Evolutionary conservation across 2,888 invertebrate species (phyloP), one percentile per base, ranked within the genome.

Genomic region (Amiota mariae): DNA sequence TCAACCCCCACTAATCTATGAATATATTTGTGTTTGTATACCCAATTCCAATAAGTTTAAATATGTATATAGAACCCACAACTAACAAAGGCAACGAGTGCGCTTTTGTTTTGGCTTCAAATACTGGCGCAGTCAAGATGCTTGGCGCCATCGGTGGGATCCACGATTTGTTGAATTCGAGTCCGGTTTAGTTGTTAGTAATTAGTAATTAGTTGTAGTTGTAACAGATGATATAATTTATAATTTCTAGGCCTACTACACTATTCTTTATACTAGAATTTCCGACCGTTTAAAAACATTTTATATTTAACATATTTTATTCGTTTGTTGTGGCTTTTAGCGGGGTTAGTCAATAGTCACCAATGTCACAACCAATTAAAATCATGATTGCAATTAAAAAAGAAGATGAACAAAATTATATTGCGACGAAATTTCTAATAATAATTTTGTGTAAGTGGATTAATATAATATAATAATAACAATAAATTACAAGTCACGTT

Each of bases 71-170:
- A 36, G 6, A 36, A 36, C 36, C 36, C 18, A 59, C 49, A 15
- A 8, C 18, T 12, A 67, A 67, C 51, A 51, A 67, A 67, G 51
- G 48, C 46, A 72, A 57, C 56, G 72, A 57, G 57, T 56, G 67
- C 47, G 20, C 18, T 59, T 73, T 63, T 49, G 49, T 47, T 71
- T n/a, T 75, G 75, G 70, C 72, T 72, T 75, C 71, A 76, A 76
- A 75, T 49, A 6, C 36, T 72, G 67, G 72, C 73, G 73, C 73
- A 73, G 72, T 72, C 61, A 71, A 72, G 72, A 54, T 70, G 71
- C 36, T 49, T 54, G 75, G 73, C 73, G 75, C 71, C 76, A 68
- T 11, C n/a, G 48, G 51, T 20, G 20, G 13, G 51, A 79, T 73
- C 70, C 18, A 10, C 56, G 56, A n/a, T 13, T 48, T 66, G 76